Evolutionary conservation across 1,140 invertebrate genomes (phyloP), one percentile per base, ranked within the genome.

Genomic region (Sipha flava): DNA sequence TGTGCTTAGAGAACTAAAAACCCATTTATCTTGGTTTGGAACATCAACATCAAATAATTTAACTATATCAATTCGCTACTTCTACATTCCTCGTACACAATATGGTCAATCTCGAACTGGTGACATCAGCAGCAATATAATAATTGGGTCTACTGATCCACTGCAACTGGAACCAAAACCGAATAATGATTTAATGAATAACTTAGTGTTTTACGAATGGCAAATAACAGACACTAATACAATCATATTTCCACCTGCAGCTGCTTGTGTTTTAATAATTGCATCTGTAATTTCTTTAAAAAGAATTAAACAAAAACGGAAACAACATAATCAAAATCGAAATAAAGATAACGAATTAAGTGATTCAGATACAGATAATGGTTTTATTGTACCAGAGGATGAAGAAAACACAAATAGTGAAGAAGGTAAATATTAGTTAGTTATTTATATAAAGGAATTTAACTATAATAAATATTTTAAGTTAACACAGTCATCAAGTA

Each of bases 191-290:
- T 54, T 31, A 3, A 31, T n/a, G 18, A 37, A 37, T 2, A 37
- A 57, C 40, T 40, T 75, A 40, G 18, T 18, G 31, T 77, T 77
- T 29, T 37, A 43, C 18, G 73, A 77, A 77, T 77, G 73, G 73
- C 10, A 40, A 57, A 18, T 23, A 40, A 7, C 73, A n/a, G 37
- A 37, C 12, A 26, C n/a, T 18, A 3, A 37, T 23, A 14, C 7
- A 4, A 14, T 37, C 0, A 5, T 59, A 40, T 57, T 21, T 57
- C 70, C 70, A 12, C 70, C 70, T 14, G 14, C 70, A 14, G 73
- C 73, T 1, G 52, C 73, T 9, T 59, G 52, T 40, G 16, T 77
- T 1, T 26, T 77, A 26, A 54, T 77, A 77, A 6, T 77, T 23
- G 49, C 43, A 1, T 57, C 21, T 4, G 73, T 77, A 9, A 43